A percentile compares a stretch with the other conserved stretches of the same genome.
phyloP scores from a whole-genome alignment of 2,888 invertebrate species.

The Drosophila multiciliata region DNA sequence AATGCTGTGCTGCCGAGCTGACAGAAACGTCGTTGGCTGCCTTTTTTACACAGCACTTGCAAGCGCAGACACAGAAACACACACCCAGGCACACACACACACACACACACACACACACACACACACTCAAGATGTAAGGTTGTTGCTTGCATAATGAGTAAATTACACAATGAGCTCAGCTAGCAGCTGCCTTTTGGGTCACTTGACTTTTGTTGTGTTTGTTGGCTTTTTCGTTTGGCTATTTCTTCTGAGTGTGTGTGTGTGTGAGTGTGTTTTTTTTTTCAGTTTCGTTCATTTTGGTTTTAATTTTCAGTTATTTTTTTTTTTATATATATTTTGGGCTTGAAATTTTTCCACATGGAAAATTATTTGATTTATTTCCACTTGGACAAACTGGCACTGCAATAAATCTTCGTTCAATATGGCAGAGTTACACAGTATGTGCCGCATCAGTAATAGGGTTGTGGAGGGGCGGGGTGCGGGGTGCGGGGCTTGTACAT shows the following conservation, averaged over 20 bases:
- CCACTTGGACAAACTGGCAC: constrained; percentile 82
- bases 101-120: constrained; percentile 22
- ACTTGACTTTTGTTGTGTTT: constrained; percentile 65
- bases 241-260: constrained; percentile 9
- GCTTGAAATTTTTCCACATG: constrained; percentile 82
- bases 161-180: constrained; percentile 76
- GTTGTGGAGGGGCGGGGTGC: not conserved
- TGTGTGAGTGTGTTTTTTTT: constrained; percentile 5
- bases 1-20: constrained; percentile 35
- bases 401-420: constrained; percentile 84
- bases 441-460: constrained; percentile 18
- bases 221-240: constrained; percentile 26
- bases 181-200: constrained; percentile 55
- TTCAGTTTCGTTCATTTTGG: constrained; percentile 38
- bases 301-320: constrained; percentile 61
- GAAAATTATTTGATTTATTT: constrained; percentile 84
- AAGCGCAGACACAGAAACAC: constrained; percentile 43
- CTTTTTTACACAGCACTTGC: constrained; percentile 41
- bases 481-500: constrained; percentile 31
- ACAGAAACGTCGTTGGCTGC: constrained; percentile 35
- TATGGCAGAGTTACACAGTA: constrained; percentile 71
- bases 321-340: constrained; percentile 24
- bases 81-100: constrained; percentile 17
- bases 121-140: constrained; percentile 21
- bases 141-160: constrained; percentile 78